These are phyloP conservation scores for Python bivittatus DNA, from an alignment of 2,113 vertebrate species.

Conservation along the genomic window DNA sequence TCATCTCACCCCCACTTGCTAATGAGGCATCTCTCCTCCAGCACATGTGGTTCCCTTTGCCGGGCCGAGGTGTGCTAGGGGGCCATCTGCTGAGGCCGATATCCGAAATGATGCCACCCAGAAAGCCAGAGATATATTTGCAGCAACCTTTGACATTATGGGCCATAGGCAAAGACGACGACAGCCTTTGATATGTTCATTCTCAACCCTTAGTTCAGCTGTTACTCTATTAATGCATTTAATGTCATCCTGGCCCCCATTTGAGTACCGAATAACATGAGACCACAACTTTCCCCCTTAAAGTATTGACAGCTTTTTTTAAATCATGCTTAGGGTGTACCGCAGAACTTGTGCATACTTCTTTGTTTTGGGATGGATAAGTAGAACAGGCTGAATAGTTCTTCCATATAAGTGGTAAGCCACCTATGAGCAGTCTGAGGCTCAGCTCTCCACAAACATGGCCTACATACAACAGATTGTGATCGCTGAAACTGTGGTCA, in stretches of 20 bases:
- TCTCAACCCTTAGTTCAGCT: conserved; percentile 62
- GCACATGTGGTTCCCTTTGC: conserved; percentile 73
- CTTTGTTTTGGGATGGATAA: neutral
- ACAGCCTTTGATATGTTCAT: conserved; percentile 39
- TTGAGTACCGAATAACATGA: neutral
- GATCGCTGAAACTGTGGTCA: neutral
- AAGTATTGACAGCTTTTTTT: conserved; percentile 7
- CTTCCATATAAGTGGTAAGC: neutral
- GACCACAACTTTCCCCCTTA: neutral
- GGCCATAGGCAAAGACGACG: conserved; percentile 44
- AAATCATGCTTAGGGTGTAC: neutral
- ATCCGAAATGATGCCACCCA: conserved; percentile 72
- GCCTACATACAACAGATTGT: neutral
- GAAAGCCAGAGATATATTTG: conserved; percentile 61
- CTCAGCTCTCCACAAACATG: neutral
- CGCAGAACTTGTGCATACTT: fast-evolving
- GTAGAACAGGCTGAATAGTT: neutral
- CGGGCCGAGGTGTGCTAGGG: conserved; percentile 66
- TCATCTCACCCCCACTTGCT: conserved; percentile 63
- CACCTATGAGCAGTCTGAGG: neutral
- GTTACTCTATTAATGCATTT: conserved; percentile 54
- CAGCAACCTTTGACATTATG: conserved; percentile 75
- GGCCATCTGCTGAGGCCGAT: conserved; percentile 80
- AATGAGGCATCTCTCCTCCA: conserved; percentile 73
- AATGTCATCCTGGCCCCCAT: conserved; percentile 4